These are phyloP conservation scores for Drosophila pachea DNA, from an alignment of 1,140 invertebrate species.

Conservation along the genomic window DNA sequence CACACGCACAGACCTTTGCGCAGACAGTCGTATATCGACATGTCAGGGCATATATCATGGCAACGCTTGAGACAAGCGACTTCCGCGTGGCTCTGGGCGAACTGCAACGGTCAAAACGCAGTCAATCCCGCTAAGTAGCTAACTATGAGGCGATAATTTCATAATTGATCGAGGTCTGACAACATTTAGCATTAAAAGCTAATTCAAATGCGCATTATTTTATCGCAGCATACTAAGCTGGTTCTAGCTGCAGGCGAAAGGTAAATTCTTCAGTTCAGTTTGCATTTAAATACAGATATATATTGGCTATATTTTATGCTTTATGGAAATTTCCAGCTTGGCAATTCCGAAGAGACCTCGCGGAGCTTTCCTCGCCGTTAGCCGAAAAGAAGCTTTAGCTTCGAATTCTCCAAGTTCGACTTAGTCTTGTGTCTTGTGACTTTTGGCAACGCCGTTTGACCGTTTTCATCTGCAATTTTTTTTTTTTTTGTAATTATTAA, in stretches of 20 bases:
- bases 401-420: neutral
- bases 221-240: too few relatives aligned
- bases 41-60: slow-evolving; percentile 4
- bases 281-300: too few relatives aligned
- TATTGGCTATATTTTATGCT: too few relatives aligned
- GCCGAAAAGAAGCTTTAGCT: too few relatives aligned
- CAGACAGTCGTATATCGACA: slow-evolving; percentile 13
- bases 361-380: too few relatives aligned
- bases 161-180: slow-evolving; percentile 7
- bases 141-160: neutral
- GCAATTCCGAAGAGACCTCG: too few relatives aligned
- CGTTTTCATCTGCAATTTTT: neutral
- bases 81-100: slow-evolving; percentile 23
- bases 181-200: too few relatives aligned
- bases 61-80: neutral
- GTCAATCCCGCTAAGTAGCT: slow-evolving; percentile 2
- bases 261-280: too few relatives aligned
- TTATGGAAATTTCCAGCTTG: too few relatives aligned
- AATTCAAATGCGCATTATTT: too few relatives aligned
- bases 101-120: slow-evolving; percentile 19
- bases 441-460: neutral
- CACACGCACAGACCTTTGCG: slow-evolving; percentile 30
- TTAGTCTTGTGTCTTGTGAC: neutral
- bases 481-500: neutral
- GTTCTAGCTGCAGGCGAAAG: too few relatives aligned